Base-by-base conservation (phyloP, 2,797 vertebrate species). In the Octomys mimax region DNA sequence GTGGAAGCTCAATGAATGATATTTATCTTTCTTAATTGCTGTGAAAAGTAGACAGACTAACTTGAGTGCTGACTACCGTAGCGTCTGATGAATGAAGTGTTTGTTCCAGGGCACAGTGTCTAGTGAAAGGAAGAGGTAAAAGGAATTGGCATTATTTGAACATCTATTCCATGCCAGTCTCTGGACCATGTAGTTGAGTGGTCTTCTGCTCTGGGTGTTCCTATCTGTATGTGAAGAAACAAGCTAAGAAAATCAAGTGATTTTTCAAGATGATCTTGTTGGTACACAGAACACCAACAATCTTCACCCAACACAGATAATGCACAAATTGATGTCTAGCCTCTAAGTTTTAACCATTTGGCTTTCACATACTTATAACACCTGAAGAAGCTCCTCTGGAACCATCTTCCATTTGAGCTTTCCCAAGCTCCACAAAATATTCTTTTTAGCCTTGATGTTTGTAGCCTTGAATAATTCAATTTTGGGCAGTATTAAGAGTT, bases 1-100 rank as follows among this genome's bases (percentile, higher is more conserved):
- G 61, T 62, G 54, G 95, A 71, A 95, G 26, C 91, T 79, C 94
- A 89, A 54, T 82, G 68, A 83, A 88, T 78, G 85, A 75, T 57
- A 81, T 33, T 84, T 36, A 80, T 75, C 92, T 61, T 57, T 42
- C 77, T 68, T 81, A 81, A 68, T 87, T 96, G 92, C 85, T 77
- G 14, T 77, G 75, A 66, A 64, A 84, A 71, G 77, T 42, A 66
- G 64, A 59, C 31, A 68, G 80, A 73, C 54, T 33, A 84, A 31
- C 31, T 16, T 39, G 36, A 18, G 57, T n/a, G 28, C 89, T 66
- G 36, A 24, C 81, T 82, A 19, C 9, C 49, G 42, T 5, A 5
- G 80, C 0, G 6, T 57, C 13, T 88, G 66, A 61, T 64, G 94
- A 88, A 68, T 79, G 33, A 61, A 49, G 49, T 21, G 16, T 70